Base-by-base conservation (phyloP, 2,797 vertebrate species). In the Melanotaenia boesemani region DNA sequence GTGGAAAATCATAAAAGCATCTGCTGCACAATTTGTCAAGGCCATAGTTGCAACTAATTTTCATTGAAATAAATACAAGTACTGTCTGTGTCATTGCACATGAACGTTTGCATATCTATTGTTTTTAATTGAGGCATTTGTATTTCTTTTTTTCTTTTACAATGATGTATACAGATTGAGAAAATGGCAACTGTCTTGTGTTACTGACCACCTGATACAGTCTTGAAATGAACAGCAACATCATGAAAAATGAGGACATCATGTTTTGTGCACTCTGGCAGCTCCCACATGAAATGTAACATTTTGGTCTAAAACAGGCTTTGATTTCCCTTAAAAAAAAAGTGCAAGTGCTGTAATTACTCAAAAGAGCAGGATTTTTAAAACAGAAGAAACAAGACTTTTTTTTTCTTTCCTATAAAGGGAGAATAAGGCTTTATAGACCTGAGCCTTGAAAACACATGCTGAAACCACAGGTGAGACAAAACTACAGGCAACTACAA, bases 361-460 rank as follows among this genome's bases (percentile, higher is more conserved):
- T 36, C 76, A 64, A 16, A 61, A 24, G 52, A 59, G 15, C 44
- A 59, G 2, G 66, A 74, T 59, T 54, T 44, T 34, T 50, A 39
- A 54, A 48, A 48, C 24, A n/a, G 36, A 6, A 60, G 28, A 11
- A 44, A 37, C 16, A 73, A 41, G 13, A 75, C 76, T 16, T 66
- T 28, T 18, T 9, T 4, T 8, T 57, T 16, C 30, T 64, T 52
- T 41, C 44, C 55, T 57, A 54, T 50, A 16, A 55, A 76, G 59
- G 71, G 56, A 69, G 30, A 71, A 71, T 85, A 90, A 89, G 88
- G 86, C 89, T 86, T 76, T 37, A 63, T 60, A 84, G 30, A 75
- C 70, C 60, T 22, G 55, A 28, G 37, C n/a, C n/a, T 54, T 54
- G n/a, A 54, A n/a, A 54, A 34, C 44, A 22, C 13, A 13, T 22